Base-by-base conservation (phyloP, 2,888 invertebrate species). In the Drosophila neoperkinsi region DNA sequence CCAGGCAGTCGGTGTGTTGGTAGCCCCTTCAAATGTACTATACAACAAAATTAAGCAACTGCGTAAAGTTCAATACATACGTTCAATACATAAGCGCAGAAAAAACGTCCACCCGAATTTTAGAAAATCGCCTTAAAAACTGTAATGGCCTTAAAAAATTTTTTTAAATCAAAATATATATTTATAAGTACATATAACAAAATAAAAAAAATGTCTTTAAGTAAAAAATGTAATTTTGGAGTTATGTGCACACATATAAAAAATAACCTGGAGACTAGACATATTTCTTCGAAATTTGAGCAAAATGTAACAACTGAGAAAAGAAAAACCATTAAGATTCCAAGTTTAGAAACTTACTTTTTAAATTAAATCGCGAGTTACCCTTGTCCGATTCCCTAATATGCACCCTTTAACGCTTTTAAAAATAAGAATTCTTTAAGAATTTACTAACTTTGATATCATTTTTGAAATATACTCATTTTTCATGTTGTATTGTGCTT, bases 1-100 rank as follows among this genome's bases (percentile, higher is more conserved):
- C 53, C 62, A 62, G 57, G 52, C 60, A 71, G 53, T 62, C 49
- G 51, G 52, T 62, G 55, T 57, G 33, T 50, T 46, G 43, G 36
- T 57, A 34, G 61, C 52, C 43, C 34, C 55, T 49, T 51, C 49
- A 50, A 16, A 46, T 16, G 62, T 58, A 74, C 74, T 49, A 51
- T 38, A 21, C 60, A 70, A 55, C 72, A 69, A 38, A 65, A 38
- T 65, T 50, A 10, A 51, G 25, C 18, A 58, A 13, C 16, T n/a
- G 18, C 18, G 10, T 13, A 3, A 1, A 16, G 25, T 21, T 53
- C 3, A 36, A 55, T 11, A 16, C 4, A 34, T 10, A 21, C n/a
- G 7, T 21, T 53, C 11, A 28, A 55, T 13, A 25, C n/a, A 25
- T 16, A 41, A 2, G 10, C 4, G 4, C 4, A n/a, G 10, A n/a